Base-by-base conservation (phyloP, 2,113 vertebrate species). In the Otolemur garnettii region DNA sequence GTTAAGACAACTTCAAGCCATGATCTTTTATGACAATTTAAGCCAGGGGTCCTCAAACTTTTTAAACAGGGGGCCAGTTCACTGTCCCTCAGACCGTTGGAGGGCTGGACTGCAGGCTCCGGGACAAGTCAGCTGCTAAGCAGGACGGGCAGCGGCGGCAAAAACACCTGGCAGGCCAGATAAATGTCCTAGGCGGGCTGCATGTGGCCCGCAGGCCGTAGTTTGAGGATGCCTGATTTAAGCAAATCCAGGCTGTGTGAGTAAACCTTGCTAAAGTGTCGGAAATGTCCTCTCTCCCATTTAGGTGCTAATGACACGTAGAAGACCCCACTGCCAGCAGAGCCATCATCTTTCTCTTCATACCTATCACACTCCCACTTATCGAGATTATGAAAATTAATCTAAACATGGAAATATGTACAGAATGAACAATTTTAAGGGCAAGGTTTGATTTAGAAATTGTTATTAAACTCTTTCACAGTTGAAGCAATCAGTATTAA, bases 381-480 rank as follows among this genome's bases (percentile, higher is more conserved):
- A 88, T 9, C 72, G n/a, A 53, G 33, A 81, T 89, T 91, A 75
- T 59, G 60, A 68, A 84, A 92, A 94, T 50, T 79, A 92, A 79
- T 78, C 68, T 78, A 62, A 87, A 60, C 21, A 24, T 45, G 9
- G 30, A 84, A 66, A 24, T 81, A 35, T 62, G 14, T 91, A 14
- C 35, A 28, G 28, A 95, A 94, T 60, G 45, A 92, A 85, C 92
- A 71, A 17, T 30, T 83, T 92, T 71, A 89, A 72, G 94, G 88
- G 60, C 85, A 24, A 77, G 3, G 50, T 94, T 60, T 85, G 22
- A 95, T 50, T 81, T 92, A 69, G 90, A 60, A 80, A 72, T 74
- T 86, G 53, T 69, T 91, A 92, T 90, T 94, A 94, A 96, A 42
- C 19, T 68, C 19, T 82, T 53, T 87, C 45, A 82, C 33, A 75